These are phyloP conservation scores for Dorcus hopei DNA, from an alignment of 2,888 invertebrate genomes.

Conservation along the genomic window DNA sequence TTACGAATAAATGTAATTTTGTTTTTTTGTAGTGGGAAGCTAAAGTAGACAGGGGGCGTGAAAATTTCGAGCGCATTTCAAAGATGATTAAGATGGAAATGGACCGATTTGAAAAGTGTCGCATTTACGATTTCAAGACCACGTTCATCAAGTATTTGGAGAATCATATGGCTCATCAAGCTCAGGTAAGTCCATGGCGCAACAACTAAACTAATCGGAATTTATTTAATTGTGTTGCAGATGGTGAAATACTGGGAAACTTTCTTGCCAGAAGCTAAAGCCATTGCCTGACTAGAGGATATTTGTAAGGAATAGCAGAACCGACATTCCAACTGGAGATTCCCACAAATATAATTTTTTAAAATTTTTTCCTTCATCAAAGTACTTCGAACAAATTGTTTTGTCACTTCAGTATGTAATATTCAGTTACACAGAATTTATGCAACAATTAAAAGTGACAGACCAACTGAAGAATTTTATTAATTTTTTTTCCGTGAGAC, in stretches of 20 bases:
- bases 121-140: constrained; percentile 86
- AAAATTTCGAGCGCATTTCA: constrained; percentile 94
- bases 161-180: constrained; percentile 90
- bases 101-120: constrained; percentile 84
- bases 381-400: too few species aligned
- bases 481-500: too few species aligned
- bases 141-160: constrained; percentile 90
- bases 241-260: constrained; percentile 93
- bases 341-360: constrained; percentile 30
- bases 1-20: not conserved
- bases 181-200: constrained; percentile 62
- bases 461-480: too few species aligned
- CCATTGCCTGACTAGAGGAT: constrained; percentile 72
- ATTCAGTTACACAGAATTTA: too few species aligned
- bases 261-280: constrained; percentile 92
- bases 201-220: not conserved
- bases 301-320: constrained; percentile 45
- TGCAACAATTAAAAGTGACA: too few species aligned
- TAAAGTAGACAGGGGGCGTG: constrained; percentile 94
- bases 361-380: too few species aligned
- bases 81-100: constrained; percentile 92
- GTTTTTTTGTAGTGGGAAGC: constrained; percentile 78
- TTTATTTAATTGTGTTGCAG: constrained; percentile 51
- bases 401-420: too few species aligned
- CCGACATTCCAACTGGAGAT: constrained; percentile 48